phyloP scores from a whole-genome alignment of 92 coral and sea anemone species.

The Blastomussa wellsi region DNA sequence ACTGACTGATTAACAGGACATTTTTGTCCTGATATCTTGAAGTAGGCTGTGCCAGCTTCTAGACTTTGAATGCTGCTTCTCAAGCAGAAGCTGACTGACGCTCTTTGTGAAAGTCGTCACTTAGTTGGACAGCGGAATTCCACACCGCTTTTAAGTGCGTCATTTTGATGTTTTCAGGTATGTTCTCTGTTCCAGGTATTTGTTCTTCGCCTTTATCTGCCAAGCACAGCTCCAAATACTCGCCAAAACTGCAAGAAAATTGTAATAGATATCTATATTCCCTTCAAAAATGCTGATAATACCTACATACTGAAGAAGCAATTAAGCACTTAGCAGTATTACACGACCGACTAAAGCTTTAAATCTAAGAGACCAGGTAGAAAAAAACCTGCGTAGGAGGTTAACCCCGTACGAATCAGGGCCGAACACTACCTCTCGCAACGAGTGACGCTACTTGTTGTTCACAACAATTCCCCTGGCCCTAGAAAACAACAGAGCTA shows the following conservation, averaged over 20 bases:
- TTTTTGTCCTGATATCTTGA: neutral
- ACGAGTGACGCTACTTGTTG: no score
- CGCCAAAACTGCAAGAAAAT: constrained; percentile 28
- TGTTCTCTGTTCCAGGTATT: constrained; percentile 38
- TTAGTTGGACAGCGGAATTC: constrained; percentile 41
- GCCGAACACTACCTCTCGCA: no score
- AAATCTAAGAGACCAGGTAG: neutral
- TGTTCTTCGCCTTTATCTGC: constrained; percentile 25
- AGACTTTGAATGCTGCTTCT: neutral
- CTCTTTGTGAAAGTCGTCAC: constrained; percentile 30
- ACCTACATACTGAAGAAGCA: neutral
- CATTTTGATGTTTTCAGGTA: constrained; percentile 26
- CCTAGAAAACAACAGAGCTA: no score
- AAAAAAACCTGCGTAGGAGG: no score
- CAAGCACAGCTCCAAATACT: constrained; percentile 36
- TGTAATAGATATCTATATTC: neutral
- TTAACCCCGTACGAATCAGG: no score
- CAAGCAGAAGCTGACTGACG: neutral
- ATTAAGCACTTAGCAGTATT: neutral
- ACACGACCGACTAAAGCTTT: neutral
- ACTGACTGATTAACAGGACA: neutral
- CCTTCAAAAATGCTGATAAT: neutral
- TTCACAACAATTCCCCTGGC: no score
- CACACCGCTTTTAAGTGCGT: constrained; percentile 32
- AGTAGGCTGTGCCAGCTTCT: neutral